Evolutionary conservation across 2,797 vertebrate species (phyloP).

Genomic region (Poecilia gillii): DNA sequence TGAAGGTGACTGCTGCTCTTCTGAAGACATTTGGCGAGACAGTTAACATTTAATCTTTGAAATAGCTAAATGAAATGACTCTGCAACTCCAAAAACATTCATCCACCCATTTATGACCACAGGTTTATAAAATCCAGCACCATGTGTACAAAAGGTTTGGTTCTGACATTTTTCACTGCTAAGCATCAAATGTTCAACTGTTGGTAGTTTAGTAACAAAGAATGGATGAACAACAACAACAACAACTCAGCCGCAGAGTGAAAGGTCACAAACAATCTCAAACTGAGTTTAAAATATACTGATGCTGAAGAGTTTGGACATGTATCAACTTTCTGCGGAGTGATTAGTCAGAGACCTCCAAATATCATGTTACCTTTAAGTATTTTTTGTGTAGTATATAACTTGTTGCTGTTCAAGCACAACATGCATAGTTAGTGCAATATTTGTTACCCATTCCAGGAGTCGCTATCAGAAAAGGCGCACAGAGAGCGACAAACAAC

Average conservation of each 20-base stretch:
- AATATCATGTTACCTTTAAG: not conserved
- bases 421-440: not conserved
- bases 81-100: not conserved
- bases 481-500: constrained; percentile 66
- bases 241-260: not conserved
- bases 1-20: constrained; percentile 82
- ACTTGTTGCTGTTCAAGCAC: constrained; percentile 9
- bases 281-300: not conserved
- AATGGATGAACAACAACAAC: not conserved
- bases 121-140: not conserved
- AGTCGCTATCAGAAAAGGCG: constrained; percentile 84
- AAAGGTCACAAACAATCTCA: not conserved
- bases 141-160: not conserved
- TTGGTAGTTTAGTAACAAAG: not conserved
- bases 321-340: not conserved
- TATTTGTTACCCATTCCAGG: constrained; percentile 75
- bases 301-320: not conserved
- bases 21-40: not conserved
- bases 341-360: not conserved
- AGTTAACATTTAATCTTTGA: not conserved
- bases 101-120: not conserved
- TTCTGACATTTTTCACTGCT: not conserved
- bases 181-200: not conserved
- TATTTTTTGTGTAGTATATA: not conserved
- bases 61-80: not conserved